Percentiles rank a stretch among this genome's conserved stretches.
These are phyloP conservation scores for Lepus oiostolus DNA, from an alignment of 2,797 vertebrate species.

Conservation along the genomic window DNA sequence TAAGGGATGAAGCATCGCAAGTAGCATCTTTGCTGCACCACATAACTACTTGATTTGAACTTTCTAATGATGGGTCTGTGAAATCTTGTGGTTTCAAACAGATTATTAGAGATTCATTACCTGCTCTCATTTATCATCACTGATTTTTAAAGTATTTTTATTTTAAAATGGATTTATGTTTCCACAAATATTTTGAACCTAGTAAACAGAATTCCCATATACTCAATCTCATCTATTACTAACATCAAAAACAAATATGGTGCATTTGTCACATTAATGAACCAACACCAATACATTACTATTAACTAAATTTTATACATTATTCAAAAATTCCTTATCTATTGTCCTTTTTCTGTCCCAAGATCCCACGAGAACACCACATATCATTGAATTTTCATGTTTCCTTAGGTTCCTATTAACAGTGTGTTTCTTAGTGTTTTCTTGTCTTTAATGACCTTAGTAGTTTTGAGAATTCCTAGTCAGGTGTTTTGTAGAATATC, in stretches of 20 bases:
- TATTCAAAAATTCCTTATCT: neutral
- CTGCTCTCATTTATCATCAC: neutral
- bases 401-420: neutral
- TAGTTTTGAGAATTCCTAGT: neutral
- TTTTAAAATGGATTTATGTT: neutral
- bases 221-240: neutral
- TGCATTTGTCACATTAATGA: constrained; percentile 4
- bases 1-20: too few relatives aligned
- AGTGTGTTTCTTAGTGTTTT: neutral
- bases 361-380: neutral
- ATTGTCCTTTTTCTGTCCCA: neutral
- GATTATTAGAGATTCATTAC: neutral
- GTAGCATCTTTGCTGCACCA: too few relatives aligned
- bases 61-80: neutral
- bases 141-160: neutral
- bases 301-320: neutral
- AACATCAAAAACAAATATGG: neutral
- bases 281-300: neutral
- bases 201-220: neutral
- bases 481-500: neutral
- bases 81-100: neutral
- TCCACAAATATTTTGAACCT: neutral
- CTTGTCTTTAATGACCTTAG: neutral
- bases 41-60: neutral
- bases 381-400: neutral